phyloP scores from a whole-genome alignment of 1,140 invertebrate species.

The Formica selysi region DNA sequence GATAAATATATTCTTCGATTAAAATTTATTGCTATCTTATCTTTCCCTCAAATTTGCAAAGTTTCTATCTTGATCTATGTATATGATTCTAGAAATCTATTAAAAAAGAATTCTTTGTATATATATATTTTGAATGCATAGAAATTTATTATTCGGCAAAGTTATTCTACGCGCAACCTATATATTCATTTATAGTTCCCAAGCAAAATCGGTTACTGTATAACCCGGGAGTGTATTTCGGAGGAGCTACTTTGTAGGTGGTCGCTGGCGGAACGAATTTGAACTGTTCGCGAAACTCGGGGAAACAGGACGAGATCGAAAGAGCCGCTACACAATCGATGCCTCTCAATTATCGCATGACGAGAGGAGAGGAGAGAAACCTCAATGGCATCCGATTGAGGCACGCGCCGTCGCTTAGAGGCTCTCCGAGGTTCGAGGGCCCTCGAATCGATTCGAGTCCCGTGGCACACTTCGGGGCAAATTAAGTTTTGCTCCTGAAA shows the following conservation, averaged over 20 bases:
- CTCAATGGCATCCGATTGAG: conserved; percentile 82
- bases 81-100: background rate
- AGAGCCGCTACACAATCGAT: conserved; percentile 69
- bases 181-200: background rate
- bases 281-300: conserved; percentile 55
- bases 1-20: conserved; percentile 17
- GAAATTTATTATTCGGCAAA: background rate
- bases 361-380: conserved; percentile 75
- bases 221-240: background rate
- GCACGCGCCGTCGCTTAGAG: conserved; percentile 83
- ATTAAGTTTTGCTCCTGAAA: conserved; percentile 85
- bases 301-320: conserved; percentile 53
- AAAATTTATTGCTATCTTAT: background rate
- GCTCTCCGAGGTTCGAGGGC: conserved; percentile 82
- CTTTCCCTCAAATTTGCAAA: background rate
- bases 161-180: background rate
- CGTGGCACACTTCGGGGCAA: conserved; percentile 84
- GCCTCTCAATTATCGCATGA: conserved; percentile 73
- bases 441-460: conserved; percentile 84
- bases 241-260: conserved; percentile 48
- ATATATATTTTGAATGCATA: background rate
- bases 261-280: conserved; percentile 54
- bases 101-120: background rate
- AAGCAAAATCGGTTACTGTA: background rate
- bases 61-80: no score